A percentile compares a stretch with the other conserved stretches of the same genome.
Conservation (phyloP, 2,113 vertebrate genomes). For the Tympanuchus pallidicinctus region DNA sequence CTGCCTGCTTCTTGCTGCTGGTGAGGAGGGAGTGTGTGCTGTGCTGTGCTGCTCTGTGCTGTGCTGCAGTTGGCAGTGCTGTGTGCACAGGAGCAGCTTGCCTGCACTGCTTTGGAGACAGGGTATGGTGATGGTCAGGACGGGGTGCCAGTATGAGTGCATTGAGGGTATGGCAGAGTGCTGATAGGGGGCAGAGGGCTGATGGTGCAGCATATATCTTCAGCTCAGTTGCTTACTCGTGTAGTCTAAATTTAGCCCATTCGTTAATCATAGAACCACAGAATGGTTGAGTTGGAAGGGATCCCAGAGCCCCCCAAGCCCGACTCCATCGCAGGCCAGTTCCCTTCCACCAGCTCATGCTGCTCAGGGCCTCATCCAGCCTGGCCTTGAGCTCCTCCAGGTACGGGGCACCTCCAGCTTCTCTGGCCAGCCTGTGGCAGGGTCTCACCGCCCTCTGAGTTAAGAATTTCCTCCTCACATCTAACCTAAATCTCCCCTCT, state of each 20-base stretch:
- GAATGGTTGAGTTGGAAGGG: too few species aligned
- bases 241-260: neutral
- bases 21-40: neutral
- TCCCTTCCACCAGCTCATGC: too few species aligned
- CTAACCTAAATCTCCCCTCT: too few species aligned
- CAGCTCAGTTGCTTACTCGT: neutral
- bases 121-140: neutral
- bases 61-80: rapidly evolving
- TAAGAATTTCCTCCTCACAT: too few species aligned
- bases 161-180: neutral
- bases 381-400: too few species aligned
- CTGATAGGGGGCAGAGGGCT: neutral
- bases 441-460: too few species aligned
- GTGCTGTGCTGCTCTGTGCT: rapidly evolving
- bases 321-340: too few species aligned
- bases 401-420: too few species aligned
- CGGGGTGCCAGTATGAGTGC: rapidly evolving
- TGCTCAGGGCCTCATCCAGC: too few species aligned
- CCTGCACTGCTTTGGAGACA: neutral
- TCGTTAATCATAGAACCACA: neutral
- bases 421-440: too few species aligned
- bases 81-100: neutral
- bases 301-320: too few species aligned
- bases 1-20: neutral
- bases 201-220: neutral